These are phyloP conservation scores for Chironomus striatipennis DNA, from an alignment of 1,140 invertebrate genomes.

Conservation along the genomic window DNA sequence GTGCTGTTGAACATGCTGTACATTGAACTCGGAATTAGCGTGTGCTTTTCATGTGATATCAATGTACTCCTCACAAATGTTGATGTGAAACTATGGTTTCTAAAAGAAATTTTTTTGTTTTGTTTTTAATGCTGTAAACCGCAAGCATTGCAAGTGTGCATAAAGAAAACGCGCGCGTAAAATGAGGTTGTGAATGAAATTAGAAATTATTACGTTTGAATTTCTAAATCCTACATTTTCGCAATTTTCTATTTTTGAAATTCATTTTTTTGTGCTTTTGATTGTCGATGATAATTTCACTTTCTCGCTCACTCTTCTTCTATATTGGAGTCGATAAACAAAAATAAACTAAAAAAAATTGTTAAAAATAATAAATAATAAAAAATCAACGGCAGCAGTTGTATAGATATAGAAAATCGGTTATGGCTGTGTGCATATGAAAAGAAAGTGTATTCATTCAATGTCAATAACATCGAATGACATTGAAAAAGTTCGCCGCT, in stretches of 20 bases:
- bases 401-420: not conserved
- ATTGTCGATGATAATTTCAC: not conserved
- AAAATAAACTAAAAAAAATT: not conserved
- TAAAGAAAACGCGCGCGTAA: not conserved
- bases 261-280: not conserved
- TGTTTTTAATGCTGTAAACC: no score
- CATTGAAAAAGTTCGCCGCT: not conserved
- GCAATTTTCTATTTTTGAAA: no score
- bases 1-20: not conserved
- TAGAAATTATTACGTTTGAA: not conserved
- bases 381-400: not conserved
- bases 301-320: not conserved
- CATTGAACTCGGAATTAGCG: not conserved
- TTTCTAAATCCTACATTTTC: conserved; percentile 8
- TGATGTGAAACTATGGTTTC: not conserved
- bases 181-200: conserved; percentile 12
- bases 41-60: not conserved
- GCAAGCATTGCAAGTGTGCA: not conserved
- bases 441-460: not conserved
- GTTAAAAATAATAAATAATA: not conserved
- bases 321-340: no score
- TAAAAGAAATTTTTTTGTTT: not conserved
- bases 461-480: conserved; percentile 18
- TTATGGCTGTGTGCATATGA: not conserved
- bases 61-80: not conserved